Conservation (phyloP, 2,888 invertebrate species). For the Harpalus rubripes region DNA sequence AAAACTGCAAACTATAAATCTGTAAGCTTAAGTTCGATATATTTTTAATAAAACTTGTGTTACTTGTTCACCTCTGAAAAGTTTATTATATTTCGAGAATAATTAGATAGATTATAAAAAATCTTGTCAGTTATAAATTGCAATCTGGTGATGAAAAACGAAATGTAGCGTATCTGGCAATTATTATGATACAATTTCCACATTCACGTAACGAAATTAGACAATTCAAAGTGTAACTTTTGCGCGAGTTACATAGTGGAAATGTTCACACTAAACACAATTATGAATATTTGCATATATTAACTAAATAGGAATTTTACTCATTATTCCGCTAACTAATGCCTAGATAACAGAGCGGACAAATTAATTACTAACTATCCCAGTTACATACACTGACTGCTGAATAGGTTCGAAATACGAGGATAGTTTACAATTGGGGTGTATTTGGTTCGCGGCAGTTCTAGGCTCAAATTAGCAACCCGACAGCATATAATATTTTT, state of each 20-base stretch:
- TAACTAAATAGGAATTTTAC: constrained; percentile 27
- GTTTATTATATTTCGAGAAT: background rate
- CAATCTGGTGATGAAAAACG: background rate
- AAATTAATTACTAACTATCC: constrained; percentile 45
- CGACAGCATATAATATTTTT: too few relatives aligned
- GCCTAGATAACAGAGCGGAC: constrained; percentile 11
- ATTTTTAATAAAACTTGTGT: background rate
- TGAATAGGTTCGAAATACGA: background rate
- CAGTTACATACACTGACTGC: constrained; percentile 6
- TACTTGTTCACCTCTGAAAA: background rate
- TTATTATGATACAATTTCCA: background rate
- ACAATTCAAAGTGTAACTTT: constrained; percentile 3
- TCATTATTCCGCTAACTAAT: constrained; percentile 35
- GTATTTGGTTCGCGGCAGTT: background rate
- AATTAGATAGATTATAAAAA: background rate
- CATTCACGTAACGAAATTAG: background rate
- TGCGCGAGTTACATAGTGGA: background rate
- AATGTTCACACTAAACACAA: constrained; percentile 40
- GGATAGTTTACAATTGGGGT: background rate
- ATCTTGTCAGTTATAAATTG: background rate
- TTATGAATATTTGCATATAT: constrained; percentile 26
- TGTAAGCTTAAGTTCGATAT: background rate
- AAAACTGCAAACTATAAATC: too few relatives aligned
- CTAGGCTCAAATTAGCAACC: background rate
- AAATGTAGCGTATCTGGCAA: background rate